Percentiles rank a stretch among this genome's conserved stretches.
phyloP scores from a whole-genome alignment of 2,888 invertebrate genomes.

The Baronia brevicornis region DNA sequence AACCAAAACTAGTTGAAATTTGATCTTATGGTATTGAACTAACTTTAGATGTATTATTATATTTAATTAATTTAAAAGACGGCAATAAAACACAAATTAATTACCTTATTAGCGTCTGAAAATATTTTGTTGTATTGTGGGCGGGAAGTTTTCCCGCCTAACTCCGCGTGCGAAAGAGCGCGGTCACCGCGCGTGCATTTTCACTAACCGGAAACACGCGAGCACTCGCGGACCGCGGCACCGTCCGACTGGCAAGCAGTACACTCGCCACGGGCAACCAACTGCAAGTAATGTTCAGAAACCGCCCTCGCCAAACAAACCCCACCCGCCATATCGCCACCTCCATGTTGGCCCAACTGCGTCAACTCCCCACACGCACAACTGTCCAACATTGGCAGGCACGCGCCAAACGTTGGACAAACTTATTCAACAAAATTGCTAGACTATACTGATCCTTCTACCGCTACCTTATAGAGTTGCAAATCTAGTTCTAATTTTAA shows the following conservation, averaged over 20 bases:
- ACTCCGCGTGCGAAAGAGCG: slow-evolving; percentile 50
- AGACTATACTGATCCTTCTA: too few relatives aligned
- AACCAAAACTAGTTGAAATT: too few relatives aligned
- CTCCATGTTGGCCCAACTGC: slow-evolving; percentile 8
- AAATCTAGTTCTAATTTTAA: too few relatives aligned
- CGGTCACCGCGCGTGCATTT: slow-evolving; percentile 65
- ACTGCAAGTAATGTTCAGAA: slow-evolving; percentile 55
- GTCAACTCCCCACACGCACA: slow-evolving; percentile 11
- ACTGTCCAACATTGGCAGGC: slow-evolving; percentile 6
- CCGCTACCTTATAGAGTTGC: too few relatives aligned
- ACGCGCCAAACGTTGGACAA: too few relatives aligned
- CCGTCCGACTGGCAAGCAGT: slow-evolving; percentile 38
- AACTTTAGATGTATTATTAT: too few relatives aligned
- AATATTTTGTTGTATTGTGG: slow-evolving; percentile 68
- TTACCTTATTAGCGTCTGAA: slow-evolving; percentile 76
- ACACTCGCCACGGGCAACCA: slow-evolving; percentile 28
- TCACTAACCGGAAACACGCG: slow-evolving; percentile 43
- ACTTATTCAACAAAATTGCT: too few relatives aligned
- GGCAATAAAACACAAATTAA: slow-evolving; percentile 11
- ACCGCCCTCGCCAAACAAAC: slow-evolving; percentile 74
- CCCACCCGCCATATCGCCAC: slow-evolving; percentile 54
- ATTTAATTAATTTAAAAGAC: slow-evolving; percentile 1
- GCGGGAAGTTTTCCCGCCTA: slow-evolving; percentile 72
- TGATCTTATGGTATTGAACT: too few relatives aligned
- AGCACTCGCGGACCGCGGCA: slow-evolving; percentile 44